Base-by-base conservation (phyloP, 1,140 invertebrate species). In the Neodiprion fabricii region DNA sequence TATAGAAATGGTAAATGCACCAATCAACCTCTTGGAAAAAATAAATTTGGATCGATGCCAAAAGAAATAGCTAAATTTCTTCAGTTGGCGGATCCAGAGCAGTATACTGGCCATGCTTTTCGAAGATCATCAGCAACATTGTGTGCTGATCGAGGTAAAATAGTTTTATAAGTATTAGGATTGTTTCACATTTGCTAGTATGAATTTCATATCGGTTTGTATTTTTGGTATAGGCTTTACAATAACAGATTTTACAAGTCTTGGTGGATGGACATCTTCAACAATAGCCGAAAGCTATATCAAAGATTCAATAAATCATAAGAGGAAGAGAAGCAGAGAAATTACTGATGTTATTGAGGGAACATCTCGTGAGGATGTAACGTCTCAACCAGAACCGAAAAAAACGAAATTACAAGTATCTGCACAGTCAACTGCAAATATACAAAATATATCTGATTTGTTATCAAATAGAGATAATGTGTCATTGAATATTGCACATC, bases 51-150 rank as follows among this genome's bases (percentile, higher is more conserved):
- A 40, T 67, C 69, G 10, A 75, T 76, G 65, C 74, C 76, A 9
- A 76, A 72, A 40, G 47, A 71, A 72, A 77, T 80, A 7, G 77
- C 78, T 8, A 72, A 28, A 47, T 79, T 67, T 67, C 68, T 79
- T 48, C 21, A 72, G 21, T 67, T 81, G 9, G 65, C 73, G 0
- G 70, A 80, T 23, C 49, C 73, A n/a, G 50, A 76, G 11, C 50
- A 11, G 40, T 81, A 75, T 71, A 78, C 75, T 8, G 78, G 77
- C 7, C 80, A 81, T 72, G 70, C 70, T 21, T 80, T 76, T 50
- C 73, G 75, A 65, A 23, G 76, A 11, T 74, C 76, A 23, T 77
- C 78, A 50, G 79, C 75, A 17, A 67, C 70, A 17, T 71, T 77
- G 53, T 40, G 70, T 40, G 74, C 74, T 9, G 74, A 79, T 12